Percentiles rank a stretch among this genome's conserved stretches.
Conservation (phyloP, 2,113 vertebrate genomes). For the Nycticryphes semicollaris region DNA sequence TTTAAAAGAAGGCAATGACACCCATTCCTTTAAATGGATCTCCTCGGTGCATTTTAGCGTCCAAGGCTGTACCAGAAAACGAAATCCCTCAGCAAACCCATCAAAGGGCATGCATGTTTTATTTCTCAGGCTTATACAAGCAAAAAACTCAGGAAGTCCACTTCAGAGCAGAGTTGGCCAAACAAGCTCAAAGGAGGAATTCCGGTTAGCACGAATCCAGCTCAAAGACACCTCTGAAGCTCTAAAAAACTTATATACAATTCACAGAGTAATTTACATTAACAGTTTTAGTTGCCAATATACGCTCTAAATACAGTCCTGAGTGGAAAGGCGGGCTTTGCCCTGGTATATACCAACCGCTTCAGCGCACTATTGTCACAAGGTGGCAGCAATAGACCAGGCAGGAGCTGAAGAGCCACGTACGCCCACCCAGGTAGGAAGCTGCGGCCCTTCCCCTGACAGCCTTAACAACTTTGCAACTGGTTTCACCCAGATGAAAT, state of each 20-base stretch:
- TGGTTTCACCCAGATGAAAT: neutral
- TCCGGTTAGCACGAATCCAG: neutral
- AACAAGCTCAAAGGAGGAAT: neutral
- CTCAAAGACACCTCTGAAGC: neutral
- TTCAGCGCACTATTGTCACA: neutral
- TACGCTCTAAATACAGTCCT: accelerated
- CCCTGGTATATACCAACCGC: accelerated
- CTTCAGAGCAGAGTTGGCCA: neutral
- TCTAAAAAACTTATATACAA: accelerated
- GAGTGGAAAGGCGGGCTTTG: neutral
- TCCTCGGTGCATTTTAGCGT: neutral
- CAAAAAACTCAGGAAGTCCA: neutral
- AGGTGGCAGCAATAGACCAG: constrained; percentile 18
- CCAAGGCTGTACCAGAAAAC: neutral
- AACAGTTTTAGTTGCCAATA: neutral
- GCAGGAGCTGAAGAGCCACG: neutral
- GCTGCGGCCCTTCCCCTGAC: neutral
- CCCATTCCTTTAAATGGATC: neutral
- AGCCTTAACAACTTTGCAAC: accelerated
- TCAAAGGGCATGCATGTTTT: neutral
- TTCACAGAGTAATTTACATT: neutral
- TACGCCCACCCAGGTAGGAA: accelerated
- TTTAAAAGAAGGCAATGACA: neutral
- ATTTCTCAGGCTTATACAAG: neutral
- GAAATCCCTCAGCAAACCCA: neutral